phyloP scores from a whole-genome alignment of 2,888 invertebrate species.

The Deroplatys truncata region DNA sequence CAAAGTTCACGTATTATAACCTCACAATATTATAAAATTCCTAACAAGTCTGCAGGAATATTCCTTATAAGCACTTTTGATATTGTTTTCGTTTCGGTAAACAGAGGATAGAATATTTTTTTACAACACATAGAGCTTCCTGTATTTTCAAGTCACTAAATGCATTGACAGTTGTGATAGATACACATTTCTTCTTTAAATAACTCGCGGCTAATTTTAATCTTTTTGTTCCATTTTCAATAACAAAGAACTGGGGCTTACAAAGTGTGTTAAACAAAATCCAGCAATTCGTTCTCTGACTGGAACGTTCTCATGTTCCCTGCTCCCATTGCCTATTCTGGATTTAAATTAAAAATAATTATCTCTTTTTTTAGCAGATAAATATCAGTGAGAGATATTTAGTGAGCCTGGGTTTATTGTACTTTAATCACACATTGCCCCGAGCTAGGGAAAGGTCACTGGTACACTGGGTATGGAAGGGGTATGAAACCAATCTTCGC shows the following conservation, averaged over 20 bases:
- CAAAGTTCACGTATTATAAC: no score
- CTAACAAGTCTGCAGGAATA: no score
- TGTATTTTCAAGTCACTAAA: no score
- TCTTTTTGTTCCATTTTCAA: background rate
- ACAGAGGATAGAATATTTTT: no score
- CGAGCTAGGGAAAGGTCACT: background rate
- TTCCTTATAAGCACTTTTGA: no score
- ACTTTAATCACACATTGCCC: background rate
- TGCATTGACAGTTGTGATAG: no score
- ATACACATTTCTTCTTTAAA: no score
- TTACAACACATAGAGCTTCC: no score
- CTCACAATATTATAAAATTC: no score
- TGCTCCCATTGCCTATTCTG: background rate
- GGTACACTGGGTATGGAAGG: background rate
- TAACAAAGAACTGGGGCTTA: background rate
- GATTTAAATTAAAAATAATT: background rate
- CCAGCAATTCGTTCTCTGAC: background rate
- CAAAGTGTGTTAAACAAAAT: background rate
- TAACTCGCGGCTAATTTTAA: no score
- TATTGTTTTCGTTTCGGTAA: no score
- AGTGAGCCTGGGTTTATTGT: background rate
- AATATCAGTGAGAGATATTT: background rate
- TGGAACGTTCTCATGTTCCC: background rate
- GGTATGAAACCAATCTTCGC: background rate
- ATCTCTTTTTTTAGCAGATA: background rate